Percentiles rank a stretch among this genome's conserved stretches.
Evolutionary conservation across 2,888 invertebrate genomes (phyloP).

Genomic region (Pseudeuparius sepicola): DNA sequence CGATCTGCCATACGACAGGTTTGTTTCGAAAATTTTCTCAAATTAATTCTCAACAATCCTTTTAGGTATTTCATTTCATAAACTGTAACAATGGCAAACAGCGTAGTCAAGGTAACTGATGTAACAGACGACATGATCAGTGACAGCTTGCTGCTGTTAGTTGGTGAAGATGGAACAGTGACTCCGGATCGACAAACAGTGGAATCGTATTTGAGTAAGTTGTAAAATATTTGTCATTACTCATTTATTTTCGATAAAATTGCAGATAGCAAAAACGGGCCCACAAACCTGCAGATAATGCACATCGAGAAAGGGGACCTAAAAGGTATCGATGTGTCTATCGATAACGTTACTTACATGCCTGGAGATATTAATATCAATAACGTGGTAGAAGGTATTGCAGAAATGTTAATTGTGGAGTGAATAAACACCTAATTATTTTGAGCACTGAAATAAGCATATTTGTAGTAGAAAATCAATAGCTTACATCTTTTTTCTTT

Average conservation of each 20-base stretch:
- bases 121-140: slow-evolving; percentile 40
- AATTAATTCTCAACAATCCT: no score
- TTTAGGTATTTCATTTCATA: no score
- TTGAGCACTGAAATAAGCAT: no score
- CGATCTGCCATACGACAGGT: no score
- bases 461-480: no score
- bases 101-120: slow-evolving; percentile 39
- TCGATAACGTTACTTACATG: slow-evolving; percentile 40
- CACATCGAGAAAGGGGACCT: slow-evolving; percentile 36
- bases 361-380: slow-evolving; percentile 29
- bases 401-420: no score
- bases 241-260: no score
- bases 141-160: slow-evolving; percentile 72
- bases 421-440: no score
- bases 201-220: slow-evolving; percentile 69
- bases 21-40: no score
- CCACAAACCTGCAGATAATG: slow-evolving; percentile 36
- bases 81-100: slow-evolving; percentile 38
- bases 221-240: no score
- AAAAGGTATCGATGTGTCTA: slow-evolving; percentile 36
- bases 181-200: slow-evolving; percentile 73
- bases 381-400: no score
- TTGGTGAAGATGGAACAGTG: slow-evolving; percentile 77
- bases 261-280: slow-evolving; percentile 31
- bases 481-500: no score